These are phyloP conservation scores for Chrysomela aeneicollis DNA, from an alignment of 2,888 invertebrate genomes.

Conservation along the genomic window DNA sequence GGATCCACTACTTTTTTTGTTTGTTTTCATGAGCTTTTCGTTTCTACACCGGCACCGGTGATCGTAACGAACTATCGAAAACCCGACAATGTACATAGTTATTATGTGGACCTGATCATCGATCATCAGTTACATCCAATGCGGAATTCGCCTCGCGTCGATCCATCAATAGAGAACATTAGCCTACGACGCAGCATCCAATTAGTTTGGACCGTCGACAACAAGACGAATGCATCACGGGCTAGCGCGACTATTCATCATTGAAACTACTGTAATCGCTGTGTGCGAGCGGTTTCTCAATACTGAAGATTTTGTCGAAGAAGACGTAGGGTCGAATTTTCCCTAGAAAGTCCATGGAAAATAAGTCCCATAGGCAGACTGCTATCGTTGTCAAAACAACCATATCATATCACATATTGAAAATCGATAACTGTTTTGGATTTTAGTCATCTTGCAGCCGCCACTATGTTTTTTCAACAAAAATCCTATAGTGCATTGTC, in stretches of 20 bases:
- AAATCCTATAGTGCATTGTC: too few species aligned
- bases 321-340: too few species aligned
- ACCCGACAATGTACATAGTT: constrained; percentile 35
- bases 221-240: constrained; percentile 34
- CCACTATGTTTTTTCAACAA: too few species aligned
- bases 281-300: background rate
- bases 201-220: constrained; percentile 45
- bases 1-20: too few species aligned
- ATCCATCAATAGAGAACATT: constrained; percentile 57
- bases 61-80: constrained; percentile 21
- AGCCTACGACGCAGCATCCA: constrained; percentile 52
- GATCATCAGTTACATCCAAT: constrained; percentile 49
- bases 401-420: too few species aligned
- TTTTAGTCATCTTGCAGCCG: too few species aligned
- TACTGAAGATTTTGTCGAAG: background rate
- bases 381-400: too few species aligned
- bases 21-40: too few species aligned
- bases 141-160: constrained; percentile 49
- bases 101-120: constrained; percentile 42
- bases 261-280: background rate
- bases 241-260: constrained; percentile 27
- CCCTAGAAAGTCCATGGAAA: too few species aligned
- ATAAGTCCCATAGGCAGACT: too few species aligned
- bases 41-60: too few species aligned
- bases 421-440: too few species aligned